Evolutionary conservation across 2,113 vertebrate species (phyloP), one percentile per base, ranked within the genome.

Genomic region (Phalacrocorax aristotelis): DNA sequence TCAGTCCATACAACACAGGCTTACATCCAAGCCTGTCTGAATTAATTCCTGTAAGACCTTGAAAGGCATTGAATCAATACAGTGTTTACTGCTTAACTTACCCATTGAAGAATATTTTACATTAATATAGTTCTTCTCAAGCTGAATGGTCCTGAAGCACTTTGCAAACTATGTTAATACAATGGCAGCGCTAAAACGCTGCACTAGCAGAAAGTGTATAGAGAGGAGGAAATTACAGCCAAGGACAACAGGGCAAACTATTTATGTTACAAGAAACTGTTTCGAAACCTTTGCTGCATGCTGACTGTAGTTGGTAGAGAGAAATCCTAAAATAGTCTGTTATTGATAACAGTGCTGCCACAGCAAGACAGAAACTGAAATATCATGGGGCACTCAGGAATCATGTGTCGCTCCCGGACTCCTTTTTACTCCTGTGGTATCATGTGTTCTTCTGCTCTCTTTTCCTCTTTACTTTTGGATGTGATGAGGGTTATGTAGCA

Each of bases 11-110:
- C 22, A 74, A 96, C 70, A 71, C 69, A 94, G 36, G 52, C 84
- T 93, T 75, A 72, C n/a, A 70, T 76, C 78, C 92, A 90, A 97
- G 55, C 42, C 84, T 76, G 42, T 46, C 75, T 77, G 91, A 95
- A 87, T 87, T 95, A 95, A 93, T 95, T 90, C 61, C 69, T 81
- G 46, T 90, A 95, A 95, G 95, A 93, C 51, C 83, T 90, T 92
- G 78, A 68, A 76, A 96, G 54, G 84, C 72, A 84, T n/a, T 79
- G 91, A 96, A 96, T 95, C 92, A 90, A 93, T 93, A 93, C 2
- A 52, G 42, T 79, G 82, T 95, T 96, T 95, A 87, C 91, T 93
- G 91, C 90, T 95, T 95, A 97, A 95, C 84, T 91, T 90, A 76
- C 89, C 90, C 79, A 94, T 77, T 20, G 22, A 93, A 94, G 70